Base-by-base conservation (phyloP, 2,888 invertebrate genomes). In the Eupeodes latifasciatus region DNA sequence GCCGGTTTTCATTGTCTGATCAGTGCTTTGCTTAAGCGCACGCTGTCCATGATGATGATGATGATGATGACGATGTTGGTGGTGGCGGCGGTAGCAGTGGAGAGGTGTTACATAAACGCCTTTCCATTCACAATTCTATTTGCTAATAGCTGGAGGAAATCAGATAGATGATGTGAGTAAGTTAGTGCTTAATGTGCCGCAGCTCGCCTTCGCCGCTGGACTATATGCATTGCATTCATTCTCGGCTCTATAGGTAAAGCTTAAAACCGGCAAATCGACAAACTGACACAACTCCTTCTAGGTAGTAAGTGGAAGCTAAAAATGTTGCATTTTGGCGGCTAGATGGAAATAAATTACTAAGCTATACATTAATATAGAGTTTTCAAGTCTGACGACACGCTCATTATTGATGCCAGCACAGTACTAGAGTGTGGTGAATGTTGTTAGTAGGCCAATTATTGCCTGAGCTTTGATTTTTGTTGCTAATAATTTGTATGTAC, bases 91-190 rank as follows among this genome's bases (percentile, higher is more conserved):
- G 36, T 6, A 53, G 36, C 11, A 6, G 9, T 55, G 1, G 27
- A 27, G 36, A 53, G 40, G 16, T 47, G 47, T 72, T 72, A 72
- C 72, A 72, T 59, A 72, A 72, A 72, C 47, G 57, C 47, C 59
- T 72, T 72, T 59, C 57, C 72, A 72, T 72, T 72, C 72, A 59
- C 72, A 59, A 72, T 72, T 72, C 72, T 72, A 72, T 59, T 72
- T 72, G 59, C 57, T 72, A 72, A 72, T 72, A 59, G 47, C 55
- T n/a, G n/a, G 27, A 72, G 27, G 47, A 72, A 72, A 72, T 57
- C 27, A 71, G 11, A 57, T 51, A 71, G n/a, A 71, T 51, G 11
- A 71, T 34, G 59, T 47, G 55, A 71, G 59, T 47, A 40, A 71
- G 55, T 16, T 14, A 36, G 19, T 19, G 55, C 36, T 66, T 47